Conservation (phyloP, 2,888 invertebrate genomes). For the Anaspis maculata region DNA sequence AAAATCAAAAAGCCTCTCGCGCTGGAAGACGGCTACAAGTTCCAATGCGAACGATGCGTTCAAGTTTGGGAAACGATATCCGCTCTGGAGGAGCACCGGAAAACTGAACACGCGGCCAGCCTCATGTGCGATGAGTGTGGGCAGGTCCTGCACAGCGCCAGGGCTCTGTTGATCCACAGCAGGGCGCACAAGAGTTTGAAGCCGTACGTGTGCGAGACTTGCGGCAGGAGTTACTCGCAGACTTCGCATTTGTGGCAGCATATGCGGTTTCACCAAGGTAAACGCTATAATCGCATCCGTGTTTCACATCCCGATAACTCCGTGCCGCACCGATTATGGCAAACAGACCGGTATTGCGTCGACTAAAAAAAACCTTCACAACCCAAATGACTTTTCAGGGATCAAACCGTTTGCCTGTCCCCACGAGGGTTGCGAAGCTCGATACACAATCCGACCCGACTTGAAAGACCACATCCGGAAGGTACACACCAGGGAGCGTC, state of each 20-base stretch:
- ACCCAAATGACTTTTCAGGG: slow-evolving; percentile 39
- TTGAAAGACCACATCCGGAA: slow-evolving; percentile 56
- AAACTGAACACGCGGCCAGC: slow-evolving; percentile 38
- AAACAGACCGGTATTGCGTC: no score
- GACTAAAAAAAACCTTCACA: slow-evolving; percentile 1
- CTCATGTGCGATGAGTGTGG: slow-evolving; percentile 41
- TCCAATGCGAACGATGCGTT: slow-evolving; percentile 40
- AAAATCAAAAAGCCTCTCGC: slow-evolving; percentile 20
- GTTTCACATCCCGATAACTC: no score
- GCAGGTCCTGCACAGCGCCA: slow-evolving; percentile 39
- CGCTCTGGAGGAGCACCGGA: slow-evolving; percentile 35
- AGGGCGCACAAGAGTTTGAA: slow-evolving; percentile 41
- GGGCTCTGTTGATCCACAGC: slow-evolving; percentile 39
- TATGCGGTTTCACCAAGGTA: slow-evolving; percentile 56
- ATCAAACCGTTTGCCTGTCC: slow-evolving; percentile 56
- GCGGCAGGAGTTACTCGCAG: slow-evolving; percentile 54
- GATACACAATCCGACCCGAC: slow-evolving; percentile 56
- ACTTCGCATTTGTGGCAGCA: slow-evolving; percentile 60
- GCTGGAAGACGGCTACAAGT: slow-evolving; percentile 34
- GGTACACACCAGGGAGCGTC: slow-evolving; percentile 55
- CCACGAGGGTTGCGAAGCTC: slow-evolving; percentile 51
- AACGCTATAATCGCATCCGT: slow-evolving; percentile 1
- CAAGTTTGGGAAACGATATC: slow-evolving; percentile 32
- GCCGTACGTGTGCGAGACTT: slow-evolving; percentile 52
- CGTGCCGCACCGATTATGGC: no score